Conservation (phyloP, 1,140 invertebrate species). For the Eurosta solidaginis region DNA sequence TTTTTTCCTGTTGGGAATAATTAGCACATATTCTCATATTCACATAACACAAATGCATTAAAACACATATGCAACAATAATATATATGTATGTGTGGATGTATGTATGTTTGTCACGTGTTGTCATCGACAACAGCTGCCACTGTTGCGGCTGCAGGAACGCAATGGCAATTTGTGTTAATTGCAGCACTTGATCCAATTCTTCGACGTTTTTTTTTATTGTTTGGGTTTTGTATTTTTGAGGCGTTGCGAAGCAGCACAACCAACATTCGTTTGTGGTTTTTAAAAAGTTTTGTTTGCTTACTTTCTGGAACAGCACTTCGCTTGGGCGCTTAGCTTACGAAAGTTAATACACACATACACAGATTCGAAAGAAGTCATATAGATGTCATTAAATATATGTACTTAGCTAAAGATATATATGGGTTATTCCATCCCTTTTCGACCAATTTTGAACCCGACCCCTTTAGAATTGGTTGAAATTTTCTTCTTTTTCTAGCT, state of each 20-base stretch:
- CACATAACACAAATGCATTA: no score
- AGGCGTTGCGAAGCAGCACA: neutral
- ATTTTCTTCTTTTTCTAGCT: no score
- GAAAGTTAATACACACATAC: neutral
- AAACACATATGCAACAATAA: no score
- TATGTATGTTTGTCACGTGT: neutral
- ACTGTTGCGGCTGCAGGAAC: neutral
- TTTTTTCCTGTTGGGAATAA: no score
- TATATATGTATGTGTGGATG: neutral
- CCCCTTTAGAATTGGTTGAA: no score
- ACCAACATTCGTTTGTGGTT: constrained; percentile 7
- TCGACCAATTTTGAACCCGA: no score
- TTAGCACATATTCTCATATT: no score
- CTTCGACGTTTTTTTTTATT: constrained; percentile 44
- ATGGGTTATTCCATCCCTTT: no score
- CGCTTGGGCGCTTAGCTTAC: neutral
- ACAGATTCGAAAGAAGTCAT: neutral
- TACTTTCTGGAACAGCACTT: neutral
- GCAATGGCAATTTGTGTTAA: constrained; percentile 50
- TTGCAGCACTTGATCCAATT: constrained; percentile 58
- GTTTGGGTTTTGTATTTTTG: neutral
- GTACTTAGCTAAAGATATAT: no score
- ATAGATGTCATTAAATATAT: no score
- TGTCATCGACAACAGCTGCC: constrained; percentile 18
- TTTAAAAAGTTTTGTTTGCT: constrained; percentile 18